Evolutionary conservation across 2,797 vertebrate genomes (phyloP).

Genomic region (Garrulus glandarius): DNA sequence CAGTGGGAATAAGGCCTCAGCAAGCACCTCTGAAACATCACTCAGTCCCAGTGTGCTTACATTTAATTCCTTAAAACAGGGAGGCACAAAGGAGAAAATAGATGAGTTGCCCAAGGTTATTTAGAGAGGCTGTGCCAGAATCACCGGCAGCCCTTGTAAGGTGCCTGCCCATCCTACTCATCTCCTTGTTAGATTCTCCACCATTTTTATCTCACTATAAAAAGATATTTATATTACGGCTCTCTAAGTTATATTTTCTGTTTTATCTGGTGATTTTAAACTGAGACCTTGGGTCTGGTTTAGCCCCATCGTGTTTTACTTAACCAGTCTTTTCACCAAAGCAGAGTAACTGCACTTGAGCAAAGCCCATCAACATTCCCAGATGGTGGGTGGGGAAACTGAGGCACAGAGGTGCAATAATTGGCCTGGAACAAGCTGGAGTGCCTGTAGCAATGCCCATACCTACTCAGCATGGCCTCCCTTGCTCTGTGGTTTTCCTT

Average conservation of each 20-base stretch:
- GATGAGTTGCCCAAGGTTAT: background rate
- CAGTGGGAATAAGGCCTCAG: background rate
- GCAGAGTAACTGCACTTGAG: background rate
- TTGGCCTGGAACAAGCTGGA: background rate
- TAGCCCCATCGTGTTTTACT: background rate
- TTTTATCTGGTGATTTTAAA: background rate
- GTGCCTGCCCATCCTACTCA: background rate
- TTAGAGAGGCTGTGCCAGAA: background rate
- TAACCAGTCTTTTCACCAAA: background rate
- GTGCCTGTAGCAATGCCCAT: background rate
- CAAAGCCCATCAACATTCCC: background rate
- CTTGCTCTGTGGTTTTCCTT: background rate
- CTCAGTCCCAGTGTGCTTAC: background rate
- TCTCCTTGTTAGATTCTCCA: background rate
- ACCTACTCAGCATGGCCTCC: background rate
- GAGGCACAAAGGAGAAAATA: background rate
- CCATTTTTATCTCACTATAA: background rate
- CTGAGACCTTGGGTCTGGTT: background rate
- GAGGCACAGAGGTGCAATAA: background rate
- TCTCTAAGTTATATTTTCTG: background rate
- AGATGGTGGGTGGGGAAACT: background rate
- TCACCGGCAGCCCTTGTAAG: background rate
- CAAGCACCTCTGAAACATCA: background rate
- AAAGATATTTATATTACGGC: fast-evolving
- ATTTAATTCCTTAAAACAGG: background rate